Evolutionary conservation across 2,888 invertebrate species (phyloP), one percentile per base, ranked within the genome.

Genomic region (Leistus spinibarbis): DNA sequence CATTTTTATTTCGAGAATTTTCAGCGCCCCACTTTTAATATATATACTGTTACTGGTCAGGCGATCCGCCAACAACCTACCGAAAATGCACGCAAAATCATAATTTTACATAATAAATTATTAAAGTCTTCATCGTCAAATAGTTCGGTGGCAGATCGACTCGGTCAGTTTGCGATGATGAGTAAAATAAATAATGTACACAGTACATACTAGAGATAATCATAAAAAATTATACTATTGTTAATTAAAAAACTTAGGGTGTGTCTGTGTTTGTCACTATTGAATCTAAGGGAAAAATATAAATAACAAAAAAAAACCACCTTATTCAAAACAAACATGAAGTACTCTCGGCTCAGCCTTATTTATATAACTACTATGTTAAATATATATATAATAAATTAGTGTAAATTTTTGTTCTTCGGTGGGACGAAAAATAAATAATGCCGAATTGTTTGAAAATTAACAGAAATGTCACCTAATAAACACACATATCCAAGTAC

Each of bases 181-280:
- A 76, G 64, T 60, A 69, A 75, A 65, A 78, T 69, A 79, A 77
- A 79, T 79, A 81, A 80, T 85, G 85, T 85, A 85, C 85, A 85
- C 79, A 83, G 85, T 85, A 85, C 85, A 85, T 84, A 85, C 85
- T 82, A 80, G 78, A 78, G 78, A 79, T 80, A 81, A 82, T 81
- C 81, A 82, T 81, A 78, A 80, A 60, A 75, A 81, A 82, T 81
- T 82, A 82, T 81, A 83, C 82, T 83, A 81, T 81, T 81, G 82
- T 77, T 78, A 80, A 78, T 79, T 20, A 73, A 73, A 60, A 67
- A 72, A 67, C 73, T 73, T 66, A 67, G 19, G 60, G 19, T 56
- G 16, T 56, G 56, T 56, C 16, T 73, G 71, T 62, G 71, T 66
- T 54, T n/a, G 40, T 40, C 40, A 40, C 40, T 40, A 40, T 4